Conservation (phyloP, 2,797 vertebrate species). For the Echiichthys vipera region DNA sequence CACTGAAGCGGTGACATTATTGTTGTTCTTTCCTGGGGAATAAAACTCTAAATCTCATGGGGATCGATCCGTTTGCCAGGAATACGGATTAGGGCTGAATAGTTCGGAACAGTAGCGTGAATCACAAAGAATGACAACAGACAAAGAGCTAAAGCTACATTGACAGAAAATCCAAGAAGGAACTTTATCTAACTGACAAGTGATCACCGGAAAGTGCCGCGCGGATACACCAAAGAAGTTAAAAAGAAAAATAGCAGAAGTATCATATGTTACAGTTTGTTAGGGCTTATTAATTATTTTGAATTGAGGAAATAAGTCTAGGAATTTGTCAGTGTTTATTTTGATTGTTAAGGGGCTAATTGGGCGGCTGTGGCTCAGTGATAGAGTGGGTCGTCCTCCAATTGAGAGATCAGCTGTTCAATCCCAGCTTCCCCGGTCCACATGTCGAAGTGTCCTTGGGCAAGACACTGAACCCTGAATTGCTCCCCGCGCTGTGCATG, state of each 20-base stretch:
- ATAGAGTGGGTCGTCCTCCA: no score
- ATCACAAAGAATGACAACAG: background rate
- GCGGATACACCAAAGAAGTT: background rate
- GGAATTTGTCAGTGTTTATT: background rate
- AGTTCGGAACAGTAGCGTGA: background rate
- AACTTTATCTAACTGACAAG: background rate
- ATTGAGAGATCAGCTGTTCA: no score
- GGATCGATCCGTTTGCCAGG: background rate
- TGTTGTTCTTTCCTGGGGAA: slow-evolving; percentile 5
- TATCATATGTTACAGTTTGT: background rate
- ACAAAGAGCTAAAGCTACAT: slow-evolving; percentile 2
- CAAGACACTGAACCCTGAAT: no score
- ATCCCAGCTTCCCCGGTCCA: no score
- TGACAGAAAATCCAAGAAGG: background rate
- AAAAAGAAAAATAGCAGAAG: background rate
- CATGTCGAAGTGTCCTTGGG: no score
- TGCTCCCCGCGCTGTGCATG: no score
- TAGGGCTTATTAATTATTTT: background rate
- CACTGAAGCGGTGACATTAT: slow-evolving; percentile 4
- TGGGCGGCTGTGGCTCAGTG: no score
- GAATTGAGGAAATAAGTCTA: background rate
- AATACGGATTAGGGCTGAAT: background rate
- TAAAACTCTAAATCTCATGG: background rate
- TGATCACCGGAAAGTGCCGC: background rate
- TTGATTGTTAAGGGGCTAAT: no score